Conservation (phyloP, 2,888 invertebrate genomes). For the Sphaerophoria taeniata region DNA sequence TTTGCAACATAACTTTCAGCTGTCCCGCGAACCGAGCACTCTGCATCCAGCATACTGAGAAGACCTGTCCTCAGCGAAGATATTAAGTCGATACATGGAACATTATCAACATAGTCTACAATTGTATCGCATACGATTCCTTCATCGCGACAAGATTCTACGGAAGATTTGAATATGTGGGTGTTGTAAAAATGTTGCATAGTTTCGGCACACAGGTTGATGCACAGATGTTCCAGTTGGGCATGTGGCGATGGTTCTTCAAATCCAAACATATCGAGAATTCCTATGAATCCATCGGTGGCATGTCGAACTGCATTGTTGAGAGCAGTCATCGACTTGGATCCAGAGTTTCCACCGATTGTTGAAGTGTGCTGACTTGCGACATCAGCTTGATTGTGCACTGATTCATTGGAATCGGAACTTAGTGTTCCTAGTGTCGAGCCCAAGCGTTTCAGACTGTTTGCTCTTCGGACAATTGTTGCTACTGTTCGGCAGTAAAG, state of each 20-base stretch:
- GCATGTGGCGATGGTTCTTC: conserved; percentile 94
- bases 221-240: conserved; percentile 96
- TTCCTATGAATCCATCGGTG: conserved; percentile 97
- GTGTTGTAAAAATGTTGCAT: conserved; percentile 99
- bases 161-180: conserved; percentile 96
- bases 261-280: conserved; percentile 98
- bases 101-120: conserved; percentile 96
- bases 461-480: conserved; percentile 95
- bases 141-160: conserved; percentile 96
- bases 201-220: conserved; percentile 97
- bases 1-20: conserved; percentile 92
- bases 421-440: conserved; percentile 93
- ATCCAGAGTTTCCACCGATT: conserved; percentile 90
- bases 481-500: conserved; percentile 97
- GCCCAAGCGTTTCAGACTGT: conserved; percentile 92
- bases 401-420: conserved; percentile 96
- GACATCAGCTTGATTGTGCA: conserved; percentile 93
- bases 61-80: conserved; percentile 96
- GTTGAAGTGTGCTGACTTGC: conserved; percentile 94
- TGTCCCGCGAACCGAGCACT: conserved; percentile 92
- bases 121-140: conserved; percentile 95
- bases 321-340: conserved; percentile 95
- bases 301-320: conserved; percentile 96
- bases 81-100: conserved; percentile 97
- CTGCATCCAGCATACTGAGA: conserved; percentile 95